Evolutionary conservation across 2,797 vertebrate species (phyloP).

Genomic region (Channallabes apus): DNA sequence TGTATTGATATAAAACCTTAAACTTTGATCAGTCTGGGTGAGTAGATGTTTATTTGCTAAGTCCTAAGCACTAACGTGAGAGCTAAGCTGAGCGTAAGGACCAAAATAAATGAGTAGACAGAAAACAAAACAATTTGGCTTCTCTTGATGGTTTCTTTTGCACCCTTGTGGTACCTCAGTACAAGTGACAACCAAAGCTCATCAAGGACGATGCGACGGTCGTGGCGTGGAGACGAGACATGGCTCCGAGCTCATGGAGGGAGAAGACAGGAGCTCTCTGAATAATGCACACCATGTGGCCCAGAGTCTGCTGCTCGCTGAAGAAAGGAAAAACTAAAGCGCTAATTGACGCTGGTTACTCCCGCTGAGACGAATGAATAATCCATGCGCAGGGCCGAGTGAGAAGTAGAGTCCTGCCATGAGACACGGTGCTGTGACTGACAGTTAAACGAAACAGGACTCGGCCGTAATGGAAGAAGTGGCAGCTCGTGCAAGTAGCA

Average conservation of each 20-base stretch:
- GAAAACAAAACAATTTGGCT: constrained; percentile 8
- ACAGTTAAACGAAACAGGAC: constrained; percentile 39
- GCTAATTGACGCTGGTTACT: constrained; percentile 74
- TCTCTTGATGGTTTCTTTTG: constrained; percentile 30
- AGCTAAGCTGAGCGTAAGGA: neutral
- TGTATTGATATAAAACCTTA: neutral
- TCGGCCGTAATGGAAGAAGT: constrained; percentile 30
- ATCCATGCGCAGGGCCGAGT: constrained; percentile 61
- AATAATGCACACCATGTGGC: constrained; percentile 64
- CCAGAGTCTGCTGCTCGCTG: constrained; percentile 58
- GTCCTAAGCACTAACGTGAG: neutral
- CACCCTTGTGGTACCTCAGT: neutral
- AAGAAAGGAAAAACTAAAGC: constrained; percentile 62
- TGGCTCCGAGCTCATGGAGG: constrained; percentile 51
- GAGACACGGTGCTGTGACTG: constrained; percentile 40
- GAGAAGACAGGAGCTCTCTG: constrained; percentile 55
- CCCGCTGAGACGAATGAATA: constrained; percentile 71
- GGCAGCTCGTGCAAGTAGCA: constrained; percentile 3
- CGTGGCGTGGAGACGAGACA: neutral
- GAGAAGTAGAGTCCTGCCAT: constrained; percentile 50
- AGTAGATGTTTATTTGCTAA: neutral
- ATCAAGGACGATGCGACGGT: constrained; percentile 30
- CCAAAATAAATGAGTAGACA: neutral
- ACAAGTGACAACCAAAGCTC: constrained; percentile 33
- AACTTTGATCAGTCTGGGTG: neutral